phyloP scores from a whole-genome alignment of 2,797 vertebrate genomes.

The Sparidentex hasta region DNA sequence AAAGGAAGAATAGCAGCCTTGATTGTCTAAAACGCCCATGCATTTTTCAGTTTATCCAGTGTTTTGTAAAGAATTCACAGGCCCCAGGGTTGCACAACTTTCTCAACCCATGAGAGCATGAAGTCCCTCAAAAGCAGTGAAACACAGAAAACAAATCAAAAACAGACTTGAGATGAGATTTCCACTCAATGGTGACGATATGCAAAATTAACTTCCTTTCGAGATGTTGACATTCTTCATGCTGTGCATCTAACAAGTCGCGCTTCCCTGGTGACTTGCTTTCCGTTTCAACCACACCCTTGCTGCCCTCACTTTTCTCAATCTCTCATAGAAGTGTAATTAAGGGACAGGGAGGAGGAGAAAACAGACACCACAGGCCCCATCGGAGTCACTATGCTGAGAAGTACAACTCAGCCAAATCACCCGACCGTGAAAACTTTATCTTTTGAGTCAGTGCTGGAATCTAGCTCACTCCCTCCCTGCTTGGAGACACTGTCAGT shows the following conservation, averaged over 20 bases:
- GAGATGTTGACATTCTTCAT: background rate
- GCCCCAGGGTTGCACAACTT: slow-evolving; percentile 49
- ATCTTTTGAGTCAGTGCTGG: slow-evolving; percentile 65
- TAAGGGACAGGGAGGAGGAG: slow-evolving; percentile 55
- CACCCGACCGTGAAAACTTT: slow-evolving; percentile 75
- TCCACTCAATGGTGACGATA: background rate
- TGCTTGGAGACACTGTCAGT: slow-evolving; percentile 19
- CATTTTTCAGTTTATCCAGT: slow-evolving; percentile 36
- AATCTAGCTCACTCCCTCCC: slow-evolving; percentile 43
- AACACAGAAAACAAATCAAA: slow-evolving; percentile 27
- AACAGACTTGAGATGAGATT: slow-evolving; percentile 10
- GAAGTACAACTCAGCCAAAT: slow-evolving; percentile 62
- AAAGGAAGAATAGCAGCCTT: background rate
- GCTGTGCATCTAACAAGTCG: slow-evolving; percentile 22
- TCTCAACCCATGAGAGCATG: slow-evolving; percentile 10
- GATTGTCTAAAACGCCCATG: slow-evolving; percentile 28
- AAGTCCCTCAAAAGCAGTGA: slow-evolving; percentile 19
- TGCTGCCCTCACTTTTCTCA: slow-evolving; percentile 47
- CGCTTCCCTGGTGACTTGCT: slow-evolving; percentile 37
- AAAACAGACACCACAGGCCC: slow-evolving; percentile 57
- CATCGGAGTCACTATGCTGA: slow-evolving; percentile 55
- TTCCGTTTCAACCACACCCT: slow-evolving; percentile 71
- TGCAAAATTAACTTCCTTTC: slow-evolving; percentile 13
- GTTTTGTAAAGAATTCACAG: slow-evolving; percentile 41
- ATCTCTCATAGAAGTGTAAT: slow-evolving; percentile 71